phyloP scores from a whole-genome alignment of 1,140 invertebrate genomes.

The Dolichoris vasculosae region DNA sequence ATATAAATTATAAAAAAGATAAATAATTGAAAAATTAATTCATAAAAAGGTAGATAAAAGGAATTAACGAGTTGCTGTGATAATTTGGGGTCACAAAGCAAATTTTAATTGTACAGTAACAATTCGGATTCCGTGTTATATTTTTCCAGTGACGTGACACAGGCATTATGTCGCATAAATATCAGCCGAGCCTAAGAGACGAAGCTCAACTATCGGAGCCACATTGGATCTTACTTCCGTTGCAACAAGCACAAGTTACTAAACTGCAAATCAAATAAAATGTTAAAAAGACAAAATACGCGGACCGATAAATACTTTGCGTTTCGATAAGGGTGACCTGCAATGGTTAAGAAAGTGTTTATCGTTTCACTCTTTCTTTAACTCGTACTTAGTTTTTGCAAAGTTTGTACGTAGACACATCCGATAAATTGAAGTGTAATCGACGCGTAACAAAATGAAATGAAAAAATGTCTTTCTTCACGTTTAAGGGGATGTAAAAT shows the following conservation, averaged over 20 bases:
- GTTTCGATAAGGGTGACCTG: background rate
- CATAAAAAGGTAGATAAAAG: background rate
- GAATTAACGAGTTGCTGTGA: slow-evolving; percentile 14
- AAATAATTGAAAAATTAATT: background rate
- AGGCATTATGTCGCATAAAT: slow-evolving; percentile 63
- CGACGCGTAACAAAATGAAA: background rate
- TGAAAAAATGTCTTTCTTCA: background rate
- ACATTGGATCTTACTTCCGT: slow-evolving; percentile 62
- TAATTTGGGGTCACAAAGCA: background rate
- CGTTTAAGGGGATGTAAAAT: background rate
- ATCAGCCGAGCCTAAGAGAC: slow-evolving; percentile 60
- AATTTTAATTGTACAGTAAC: slow-evolving; percentile 59
- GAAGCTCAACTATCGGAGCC: slow-evolving; percentile 57
- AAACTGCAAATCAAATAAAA: slow-evolving; percentile 59
- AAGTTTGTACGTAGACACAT: background rate
- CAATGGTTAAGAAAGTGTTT: background rate
- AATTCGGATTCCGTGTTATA: slow-evolving; percentile 67
- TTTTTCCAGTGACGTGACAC: slow-evolving; percentile 70
- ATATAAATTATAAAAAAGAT: background rate
- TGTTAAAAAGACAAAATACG: slow-evolving; percentile 13
- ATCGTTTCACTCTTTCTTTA: background rate
- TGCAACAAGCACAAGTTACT: slow-evolving; percentile 71
- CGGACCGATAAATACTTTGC: background rate
- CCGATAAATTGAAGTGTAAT: slow-evolving; percentile 5
- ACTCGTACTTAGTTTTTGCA: background rate